Evolutionary conservation across 2,888 invertebrate genomes (phyloP).

Genomic region (Hetaerina titia): DNA sequence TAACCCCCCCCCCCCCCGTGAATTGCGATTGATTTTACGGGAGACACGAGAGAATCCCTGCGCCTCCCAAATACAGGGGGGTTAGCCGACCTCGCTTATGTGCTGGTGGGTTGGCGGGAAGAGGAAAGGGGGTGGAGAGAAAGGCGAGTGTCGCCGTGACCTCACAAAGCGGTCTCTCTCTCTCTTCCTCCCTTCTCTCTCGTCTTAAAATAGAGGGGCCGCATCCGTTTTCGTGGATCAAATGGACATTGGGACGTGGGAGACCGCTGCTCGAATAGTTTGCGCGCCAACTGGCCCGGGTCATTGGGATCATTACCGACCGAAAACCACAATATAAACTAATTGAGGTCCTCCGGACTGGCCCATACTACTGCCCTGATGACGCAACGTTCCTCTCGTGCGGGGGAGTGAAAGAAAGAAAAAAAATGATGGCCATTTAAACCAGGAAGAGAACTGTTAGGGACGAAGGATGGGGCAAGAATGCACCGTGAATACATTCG

Average conservation of each 20-base stretch:
- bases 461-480: not conserved
- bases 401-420: not conserved
- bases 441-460: slow-evolving; percentile 26
- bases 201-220: not conserved
- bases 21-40: slow-evolving; percentile 1
- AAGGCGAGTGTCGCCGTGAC: not conserved
- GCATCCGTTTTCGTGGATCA: not conserved
- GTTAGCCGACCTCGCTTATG: not conserved
- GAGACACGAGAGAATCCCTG: not conserved
- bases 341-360: slow-evolving; percentile 23
- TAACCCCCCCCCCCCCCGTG: not conserved
- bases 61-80: not conserved
- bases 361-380: not conserved
- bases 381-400: not conserved
- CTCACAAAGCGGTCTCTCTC: not conserved
- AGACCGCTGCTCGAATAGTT: not conserved
- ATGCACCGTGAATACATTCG: not conserved
- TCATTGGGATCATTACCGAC: not conserved
- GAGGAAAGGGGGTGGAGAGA: not conserved
- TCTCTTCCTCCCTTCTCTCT: not conserved
- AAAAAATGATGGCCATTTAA: not conserved
- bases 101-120: not conserved
- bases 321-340: slow-evolving; percentile 17
- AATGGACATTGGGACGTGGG: not conserved
- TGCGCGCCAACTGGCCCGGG: not conserved